Evolutionary conservation across 2,113 vertebrate species (phyloP).

Genomic region (Eupsittula cactorum): DNA sequence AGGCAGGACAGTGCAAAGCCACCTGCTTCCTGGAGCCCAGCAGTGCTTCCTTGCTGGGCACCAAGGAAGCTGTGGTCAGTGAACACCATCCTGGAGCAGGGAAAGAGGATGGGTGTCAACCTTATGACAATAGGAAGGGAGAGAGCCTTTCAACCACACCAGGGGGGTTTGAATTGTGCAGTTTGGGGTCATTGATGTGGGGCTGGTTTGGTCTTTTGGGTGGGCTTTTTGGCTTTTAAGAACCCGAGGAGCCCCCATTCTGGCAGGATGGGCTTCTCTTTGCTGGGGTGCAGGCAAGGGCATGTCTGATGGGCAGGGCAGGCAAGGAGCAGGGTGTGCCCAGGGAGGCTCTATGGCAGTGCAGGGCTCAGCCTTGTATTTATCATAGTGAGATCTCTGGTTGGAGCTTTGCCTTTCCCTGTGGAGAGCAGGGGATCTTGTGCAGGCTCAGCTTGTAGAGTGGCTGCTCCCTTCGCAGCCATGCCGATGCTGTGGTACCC

Average conservation of each 20-base stretch:
- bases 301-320: neutral
- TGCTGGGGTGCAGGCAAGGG: accelerated
- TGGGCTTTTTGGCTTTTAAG: neutral
- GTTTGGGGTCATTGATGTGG: neutral
- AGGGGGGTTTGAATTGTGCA: neutral
- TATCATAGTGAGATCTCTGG: neutral
- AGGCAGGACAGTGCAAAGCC: neutral
- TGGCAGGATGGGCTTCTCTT: neutral
- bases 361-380: neutral
- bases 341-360: neutral
- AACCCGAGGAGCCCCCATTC: accelerated
- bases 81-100: neutral
- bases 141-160: neutral
- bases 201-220: neutral
- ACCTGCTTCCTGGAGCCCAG: neutral
- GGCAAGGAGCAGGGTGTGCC: neutral
- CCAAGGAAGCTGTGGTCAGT: neutral
- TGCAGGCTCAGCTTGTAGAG: neutral
- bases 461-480: neutral
- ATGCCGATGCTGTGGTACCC: accelerated
- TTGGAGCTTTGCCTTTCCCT: neutral
- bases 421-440: neutral
- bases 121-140: neutral
- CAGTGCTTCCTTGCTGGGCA: neutral
- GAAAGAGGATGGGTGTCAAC: neutral